Conservation (phyloP, 2,888 invertebrate genomes). For the Baccha elongata region DNA sequence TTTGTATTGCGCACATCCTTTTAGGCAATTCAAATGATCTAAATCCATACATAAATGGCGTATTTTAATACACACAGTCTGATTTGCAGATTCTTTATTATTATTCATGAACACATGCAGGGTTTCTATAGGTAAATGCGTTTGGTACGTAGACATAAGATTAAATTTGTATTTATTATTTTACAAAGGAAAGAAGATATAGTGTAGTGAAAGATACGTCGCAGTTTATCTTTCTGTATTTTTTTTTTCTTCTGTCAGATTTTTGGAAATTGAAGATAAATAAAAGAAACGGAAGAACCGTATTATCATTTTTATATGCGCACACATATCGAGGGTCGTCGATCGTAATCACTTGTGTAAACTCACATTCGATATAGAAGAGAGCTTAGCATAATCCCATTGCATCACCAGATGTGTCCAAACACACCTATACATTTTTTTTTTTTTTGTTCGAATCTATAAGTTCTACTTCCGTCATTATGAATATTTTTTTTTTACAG, state of each 20-base stretch:
- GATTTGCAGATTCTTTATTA: conserved; percentile 43
- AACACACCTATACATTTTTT: conserved; percentile 35
- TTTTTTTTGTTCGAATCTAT: conserved; percentile 34
- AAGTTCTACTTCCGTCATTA: conserved; percentile 53
- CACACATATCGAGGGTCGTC: conserved; percentile 57
- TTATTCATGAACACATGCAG: conserved; percentile 47
- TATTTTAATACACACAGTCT: conserved; percentile 34
- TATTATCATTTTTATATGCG: conserved; percentile 60
- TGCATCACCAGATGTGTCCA: conserved; percentile 67
- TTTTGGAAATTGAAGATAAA: conserved; percentile 33
- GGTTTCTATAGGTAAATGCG: conserved; percentile 14
- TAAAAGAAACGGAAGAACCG: conserved; percentile 64
- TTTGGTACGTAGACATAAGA: conserved; percentile 27
- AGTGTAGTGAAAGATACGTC: conserved; percentile 45
- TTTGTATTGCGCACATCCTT: conserved; percentile 67
- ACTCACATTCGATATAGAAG: conserved; percentile 51
- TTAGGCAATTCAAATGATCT: conserved; percentile 30
- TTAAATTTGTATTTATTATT: conserved; percentile 9
- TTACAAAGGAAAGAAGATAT: conserved; percentile 25
- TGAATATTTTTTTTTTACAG: conserved; percentile 16
- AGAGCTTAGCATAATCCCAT: conserved; percentile 66
- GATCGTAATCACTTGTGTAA: conserved; percentile 69
- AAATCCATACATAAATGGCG: conserved; percentile 26
- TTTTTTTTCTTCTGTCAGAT: conserved; percentile 30
- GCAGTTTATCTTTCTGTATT: conserved; percentile 8